Conservation (phyloP, 2,113 vertebrate species). For the Pitta sordida region DNA sequence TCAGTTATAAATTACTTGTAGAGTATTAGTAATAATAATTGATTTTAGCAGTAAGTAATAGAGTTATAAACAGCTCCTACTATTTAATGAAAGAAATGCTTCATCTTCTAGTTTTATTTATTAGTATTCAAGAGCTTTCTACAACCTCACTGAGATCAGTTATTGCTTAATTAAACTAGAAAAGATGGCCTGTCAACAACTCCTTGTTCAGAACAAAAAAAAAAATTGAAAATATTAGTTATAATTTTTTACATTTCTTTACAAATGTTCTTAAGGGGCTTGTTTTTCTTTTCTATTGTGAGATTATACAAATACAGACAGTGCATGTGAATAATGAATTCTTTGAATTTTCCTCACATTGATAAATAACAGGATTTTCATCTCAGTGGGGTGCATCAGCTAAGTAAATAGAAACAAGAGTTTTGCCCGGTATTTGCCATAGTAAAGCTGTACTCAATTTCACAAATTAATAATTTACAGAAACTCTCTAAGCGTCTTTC, state of each 20-base stretch:
- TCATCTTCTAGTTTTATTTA: conserved; percentile 69
- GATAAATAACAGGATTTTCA: background rate
- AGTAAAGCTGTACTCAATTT: background rate
- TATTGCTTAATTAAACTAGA: conserved; percentile 73
- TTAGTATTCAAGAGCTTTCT: conserved; percentile 65
- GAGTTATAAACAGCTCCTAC: conserved; percentile 72
- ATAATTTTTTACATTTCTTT: conserved; percentile 41
- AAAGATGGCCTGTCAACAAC: conserved; percentile 67
- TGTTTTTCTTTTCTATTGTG: background rate
- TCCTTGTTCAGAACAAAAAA: conserved; percentile 44
- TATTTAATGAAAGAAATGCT: conserved; percentile 74
- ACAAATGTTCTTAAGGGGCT: background rate
- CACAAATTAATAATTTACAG: background rate
- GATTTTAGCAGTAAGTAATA: conserved; percentile 76
- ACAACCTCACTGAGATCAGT: conserved; percentile 56
- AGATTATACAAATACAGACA: background rate
- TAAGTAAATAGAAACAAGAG: conserved; percentile 19
- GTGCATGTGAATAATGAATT: background rate
- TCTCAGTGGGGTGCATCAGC: background rate
- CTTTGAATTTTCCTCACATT: background rate
- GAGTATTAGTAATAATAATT: conserved; percentile 75
- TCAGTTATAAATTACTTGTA: conserved; percentile 67
- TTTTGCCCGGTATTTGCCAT: conserved; percentile 14
- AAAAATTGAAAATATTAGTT: background rate
- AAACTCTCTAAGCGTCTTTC: background rate